Evolutionary conservation across 2,888 invertebrate species (phyloP).

Genomic region (Agrochola circellaris): DNA sequence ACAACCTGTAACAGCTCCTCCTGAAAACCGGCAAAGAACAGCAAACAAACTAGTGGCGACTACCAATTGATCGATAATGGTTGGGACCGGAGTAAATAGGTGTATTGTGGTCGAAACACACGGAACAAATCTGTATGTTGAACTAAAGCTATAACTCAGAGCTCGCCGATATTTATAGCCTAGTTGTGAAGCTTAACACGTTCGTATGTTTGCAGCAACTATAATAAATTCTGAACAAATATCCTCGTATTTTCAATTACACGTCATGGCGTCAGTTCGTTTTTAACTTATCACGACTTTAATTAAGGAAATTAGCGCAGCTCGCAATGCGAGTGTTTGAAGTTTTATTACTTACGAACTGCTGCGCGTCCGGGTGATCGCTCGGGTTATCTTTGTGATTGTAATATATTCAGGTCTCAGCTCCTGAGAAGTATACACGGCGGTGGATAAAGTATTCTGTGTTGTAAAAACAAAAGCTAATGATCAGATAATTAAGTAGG

Average conservation of each 20-base stretch:
- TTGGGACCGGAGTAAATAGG: conserved; percentile 65
- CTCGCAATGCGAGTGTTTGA: conserved; percentile 13
- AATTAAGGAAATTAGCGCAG: conserved; percentile 48
- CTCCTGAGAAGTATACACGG: background rate
- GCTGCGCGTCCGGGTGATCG: background rate
- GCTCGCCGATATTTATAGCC: conserved; percentile 83
- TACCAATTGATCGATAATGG: conserved; percentile 64
- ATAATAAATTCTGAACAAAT: conserved; percentile 78
- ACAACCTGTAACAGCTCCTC: conserved; percentile 31
- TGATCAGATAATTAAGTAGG: background rate
- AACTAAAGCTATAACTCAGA: conserved; percentile 81
- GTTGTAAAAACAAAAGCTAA: background rate
- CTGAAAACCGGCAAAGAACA: conserved; percentile 20
- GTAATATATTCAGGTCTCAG: conserved; percentile 16
- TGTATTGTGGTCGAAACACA: conserved; percentile 70
- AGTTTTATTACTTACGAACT: conserved; percentile 38
- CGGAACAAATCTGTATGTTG: conserved; percentile 76
- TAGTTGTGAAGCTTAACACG: conserved; percentile 82
- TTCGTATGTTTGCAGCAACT: conserved; percentile 77
- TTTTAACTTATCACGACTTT: conserved; percentile 53
- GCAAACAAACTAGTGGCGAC: conserved; percentile 56
- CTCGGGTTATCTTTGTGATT: conserved; percentile 32
- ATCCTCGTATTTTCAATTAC: conserved; percentile 74
- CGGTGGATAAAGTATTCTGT: background rate
- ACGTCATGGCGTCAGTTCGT: conserved; percentile 36